Percentiles rank a stretch among this genome's conserved stretches.
These are phyloP conservation scores for Biston betularia DNA, from an alignment of 2,888 invertebrate genomes.

Conservation along the genomic window DNA sequence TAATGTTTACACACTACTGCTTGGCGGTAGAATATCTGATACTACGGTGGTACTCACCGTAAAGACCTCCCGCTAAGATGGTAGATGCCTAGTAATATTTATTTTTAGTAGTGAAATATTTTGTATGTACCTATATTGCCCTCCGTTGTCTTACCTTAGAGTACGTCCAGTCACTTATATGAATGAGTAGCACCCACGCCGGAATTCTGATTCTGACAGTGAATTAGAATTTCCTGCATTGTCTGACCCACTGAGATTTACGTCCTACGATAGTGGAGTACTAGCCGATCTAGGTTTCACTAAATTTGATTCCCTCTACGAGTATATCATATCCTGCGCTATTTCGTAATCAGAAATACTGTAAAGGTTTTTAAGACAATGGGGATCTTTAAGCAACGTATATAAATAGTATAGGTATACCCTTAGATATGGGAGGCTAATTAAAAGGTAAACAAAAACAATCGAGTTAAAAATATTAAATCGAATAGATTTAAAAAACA, in stretches of 20 bases:
- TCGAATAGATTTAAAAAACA: too few species aligned
- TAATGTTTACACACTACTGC: too few species aligned
- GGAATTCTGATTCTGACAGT: constrained; percentile 16
- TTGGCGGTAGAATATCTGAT: too few species aligned
- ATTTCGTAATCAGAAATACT: neutral
- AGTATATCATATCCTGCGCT: constrained; percentile 16
- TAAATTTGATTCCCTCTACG: constrained; percentile 7
- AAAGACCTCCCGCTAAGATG: too few species aligned
- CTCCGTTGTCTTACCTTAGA: neutral
- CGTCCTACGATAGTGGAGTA: constrained; percentile 29
- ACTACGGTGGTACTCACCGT: too few species aligned
- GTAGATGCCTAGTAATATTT: too few species aligned
- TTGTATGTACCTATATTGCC: neutral
- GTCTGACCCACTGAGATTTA: constrained; percentile 24
- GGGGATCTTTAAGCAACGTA: too few species aligned
- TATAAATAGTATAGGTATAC: too few species aligned
- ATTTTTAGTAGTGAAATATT: neutral
- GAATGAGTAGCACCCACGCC: constrained; percentile 30
- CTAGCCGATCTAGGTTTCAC: constrained; percentile 7
- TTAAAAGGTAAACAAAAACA: too few species aligned
- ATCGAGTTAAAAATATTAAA: too few species aligned
- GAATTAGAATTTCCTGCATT: constrained; percentile 30
- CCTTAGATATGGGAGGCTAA: too few species aligned
- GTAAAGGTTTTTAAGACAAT: neutral
- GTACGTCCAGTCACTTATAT: constrained; percentile 12